phyloP scores from a whole-genome alignment of 2,888 invertebrate genomes.

The Drosophila antonietae region DNA sequence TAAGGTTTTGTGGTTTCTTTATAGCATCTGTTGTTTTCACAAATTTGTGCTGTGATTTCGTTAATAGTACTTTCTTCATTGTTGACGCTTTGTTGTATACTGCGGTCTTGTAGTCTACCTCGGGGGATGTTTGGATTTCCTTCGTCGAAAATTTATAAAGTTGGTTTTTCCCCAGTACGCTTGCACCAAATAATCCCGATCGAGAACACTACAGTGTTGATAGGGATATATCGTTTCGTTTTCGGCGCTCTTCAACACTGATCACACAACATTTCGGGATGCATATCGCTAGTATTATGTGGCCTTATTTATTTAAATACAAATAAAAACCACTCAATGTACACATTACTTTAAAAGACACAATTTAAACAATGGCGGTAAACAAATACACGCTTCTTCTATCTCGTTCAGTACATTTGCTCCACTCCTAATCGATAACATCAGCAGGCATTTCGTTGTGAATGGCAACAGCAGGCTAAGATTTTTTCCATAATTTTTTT shows the following conservation, averaged over 20 bases:
- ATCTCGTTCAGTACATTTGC: background rate
- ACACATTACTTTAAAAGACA: background rate
- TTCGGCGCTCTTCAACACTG: slow-evolving; percentile 19
- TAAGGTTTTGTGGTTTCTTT: slow-evolving; percentile 27
- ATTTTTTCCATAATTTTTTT: slow-evolving; percentile 42
- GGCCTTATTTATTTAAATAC: background rate
- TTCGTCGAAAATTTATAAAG: slow-evolving; percentile 32
- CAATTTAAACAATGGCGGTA: background rate
- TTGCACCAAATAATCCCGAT: slow-evolving; percentile 17
- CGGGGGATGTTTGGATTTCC: slow-evolving; percentile 43
- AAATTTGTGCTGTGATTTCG: slow-evolving; percentile 50
- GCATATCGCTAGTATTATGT: too few relatives aligned
- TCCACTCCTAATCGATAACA: slow-evolving; percentile 36
- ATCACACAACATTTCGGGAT: background rate
- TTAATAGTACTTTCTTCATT: slow-evolving; percentile 73
- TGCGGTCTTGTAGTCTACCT: background rate
- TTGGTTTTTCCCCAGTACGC: slow-evolving; percentile 70
- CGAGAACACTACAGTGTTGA: slow-evolving; percentile 9
- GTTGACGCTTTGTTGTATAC: slow-evolving; percentile 1
- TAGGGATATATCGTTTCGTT: background rate
- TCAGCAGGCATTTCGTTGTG: slow-evolving; percentile 34
- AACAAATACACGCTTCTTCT: background rate
- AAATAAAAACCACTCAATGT: background rate
- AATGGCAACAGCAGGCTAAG: slow-evolving; percentile 38
- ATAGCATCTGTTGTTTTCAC: slow-evolving; percentile 33